phyloP scores from a whole-genome alignment of 2,113 vertebrate species.

The Bos indicus region DNA sequence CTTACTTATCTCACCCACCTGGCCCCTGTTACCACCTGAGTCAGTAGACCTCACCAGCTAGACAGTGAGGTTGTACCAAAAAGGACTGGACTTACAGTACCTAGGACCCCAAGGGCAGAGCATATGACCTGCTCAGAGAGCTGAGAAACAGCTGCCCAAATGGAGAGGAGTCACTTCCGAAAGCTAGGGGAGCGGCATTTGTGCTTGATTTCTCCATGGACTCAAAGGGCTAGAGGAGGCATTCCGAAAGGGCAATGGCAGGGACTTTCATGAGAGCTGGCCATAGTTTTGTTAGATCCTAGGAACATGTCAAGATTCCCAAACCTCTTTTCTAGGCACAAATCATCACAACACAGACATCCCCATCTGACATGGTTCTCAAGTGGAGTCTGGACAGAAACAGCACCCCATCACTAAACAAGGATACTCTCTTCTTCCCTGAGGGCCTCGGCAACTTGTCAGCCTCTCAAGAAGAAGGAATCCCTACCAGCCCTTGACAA shows the following conservation, averaged over 20 bases:
- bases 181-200: accelerated
- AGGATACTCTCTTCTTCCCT: not conserved
- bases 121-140: not conserved
- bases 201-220: not conserved
- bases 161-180: not conserved
- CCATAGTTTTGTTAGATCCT: not conserved
- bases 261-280: not conserved
- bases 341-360: not conserved
- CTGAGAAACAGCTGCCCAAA: no score
- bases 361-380: not conserved
- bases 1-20: not conserved
- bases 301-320: not conserved
- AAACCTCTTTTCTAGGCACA: not conserved
- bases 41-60: not conserved
- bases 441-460: not conserved
- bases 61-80: not conserved
- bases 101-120: not conserved
- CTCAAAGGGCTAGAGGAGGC: not conserved
- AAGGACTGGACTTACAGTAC: not conserved
- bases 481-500: not conserved
- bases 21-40: not conserved
- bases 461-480: not conserved
- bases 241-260: not conserved
- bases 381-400: not conserved
- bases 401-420: not conserved